These are phyloP conservation scores for Eidolon dupreanum DNA, from an alignment of 2,797 vertebrate genomes.

Conservation along the genomic window DNA sequence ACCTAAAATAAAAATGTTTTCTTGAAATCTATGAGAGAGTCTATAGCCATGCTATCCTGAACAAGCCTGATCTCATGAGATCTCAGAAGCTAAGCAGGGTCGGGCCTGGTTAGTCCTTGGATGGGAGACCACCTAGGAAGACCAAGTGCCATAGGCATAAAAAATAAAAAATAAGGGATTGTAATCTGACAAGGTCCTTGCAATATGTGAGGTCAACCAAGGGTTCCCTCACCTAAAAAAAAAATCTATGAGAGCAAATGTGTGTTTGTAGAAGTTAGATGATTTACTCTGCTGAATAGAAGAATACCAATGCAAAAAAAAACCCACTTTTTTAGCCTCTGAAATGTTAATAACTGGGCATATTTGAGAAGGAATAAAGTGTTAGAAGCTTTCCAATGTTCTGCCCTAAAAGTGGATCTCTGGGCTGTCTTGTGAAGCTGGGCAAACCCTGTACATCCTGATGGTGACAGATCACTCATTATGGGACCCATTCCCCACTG, in stretches of 20 bases:
- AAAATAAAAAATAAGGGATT: no score
- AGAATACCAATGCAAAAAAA: slow-evolving; percentile 7
- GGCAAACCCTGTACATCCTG: background rate
- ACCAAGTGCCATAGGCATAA: no score
- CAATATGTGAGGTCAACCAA: no score
- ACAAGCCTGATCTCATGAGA: no score
- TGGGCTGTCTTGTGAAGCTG: background rate
- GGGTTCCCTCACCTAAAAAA: background rate
- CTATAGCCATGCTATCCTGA: no score
- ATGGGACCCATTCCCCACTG: accelerated
- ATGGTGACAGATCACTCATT: background rate
- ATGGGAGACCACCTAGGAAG: no score
- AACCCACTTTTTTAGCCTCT: background rate
- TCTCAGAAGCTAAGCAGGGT: no score
- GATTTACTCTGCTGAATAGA: slow-evolving; percentile 15
- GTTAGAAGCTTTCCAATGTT: background rate
- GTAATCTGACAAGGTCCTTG: no score
- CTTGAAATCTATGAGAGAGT: background rate
- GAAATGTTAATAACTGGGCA: background rate
- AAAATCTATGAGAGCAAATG: background rate
- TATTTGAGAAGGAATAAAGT: background rate
- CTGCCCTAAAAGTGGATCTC: background rate
- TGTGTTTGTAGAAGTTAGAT: background rate
- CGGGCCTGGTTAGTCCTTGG: no score
- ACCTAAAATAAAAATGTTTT: slow-evolving; percentile 42